Base-by-base conservation (phyloP, 2,888 invertebrate genomes). In the Macroteleia sp. region DNA sequence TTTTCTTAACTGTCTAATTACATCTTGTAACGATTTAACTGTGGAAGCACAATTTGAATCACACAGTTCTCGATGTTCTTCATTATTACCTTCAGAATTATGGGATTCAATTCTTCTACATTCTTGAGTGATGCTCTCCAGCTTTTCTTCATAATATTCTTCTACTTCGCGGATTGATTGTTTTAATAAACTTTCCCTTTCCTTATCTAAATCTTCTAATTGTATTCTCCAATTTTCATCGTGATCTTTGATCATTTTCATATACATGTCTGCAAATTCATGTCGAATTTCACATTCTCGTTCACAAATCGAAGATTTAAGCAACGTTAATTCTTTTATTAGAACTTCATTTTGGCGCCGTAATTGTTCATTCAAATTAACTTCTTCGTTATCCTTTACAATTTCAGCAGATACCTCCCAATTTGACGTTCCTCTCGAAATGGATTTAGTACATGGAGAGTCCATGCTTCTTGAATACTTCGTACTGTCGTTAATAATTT, bases 211-310 rank as follows among this genome's bases (percentile, higher is more conserved):
- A 0, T 83, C 80, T 36, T 83, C 74, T 20, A 81, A 79, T 17
- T 83, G 78, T n/a, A 80, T 82, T n/a, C 73, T 85, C 87, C 88
- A 90, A 16, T 76, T 81, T 2, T 79, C 78, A 14, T 90, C 85
- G 3, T 90, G 64, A 1, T 86, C 82, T 12, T 84, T 79, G 10
- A 89, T 81, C 42, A 86, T 79, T 0, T 44, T 59, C 0, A 81
- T 66, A 34, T 86, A 87, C 25, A 83, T 79, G 10, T 85, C 78
- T 0, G 81, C 66, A 74, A 90, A 67, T 52, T 88, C 88, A 16
- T 86, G 62, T 0, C 88, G 86, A n/a, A 88, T 82, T 32, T 86
- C 82, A 10, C 69, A 79, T 12, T 90, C 90, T 0, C 81, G 76
- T 36, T 80, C 80, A 14, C 86, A 17, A 25, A 71, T 69, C 0